These are phyloP conservation scores for Merluccius polli DNA, from an alignment of 2,797 vertebrate genomes.

Conservation along the genomic window DNA sequence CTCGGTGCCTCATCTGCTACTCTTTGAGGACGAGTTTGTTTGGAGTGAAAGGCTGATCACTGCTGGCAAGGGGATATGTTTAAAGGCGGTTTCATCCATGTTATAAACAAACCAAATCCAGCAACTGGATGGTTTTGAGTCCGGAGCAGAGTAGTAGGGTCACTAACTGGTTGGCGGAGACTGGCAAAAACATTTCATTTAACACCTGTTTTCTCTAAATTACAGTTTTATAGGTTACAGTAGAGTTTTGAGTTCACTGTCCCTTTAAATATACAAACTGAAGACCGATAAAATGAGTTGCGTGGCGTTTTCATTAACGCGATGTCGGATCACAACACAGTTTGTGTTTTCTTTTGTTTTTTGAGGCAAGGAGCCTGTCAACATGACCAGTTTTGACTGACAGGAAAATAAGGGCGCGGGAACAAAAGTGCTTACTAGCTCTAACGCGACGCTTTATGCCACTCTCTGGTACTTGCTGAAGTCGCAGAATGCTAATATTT, in stretches of 20 bases:
- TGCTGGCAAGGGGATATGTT: background rate
- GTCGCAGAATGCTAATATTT: slow-evolving; percentile 5
- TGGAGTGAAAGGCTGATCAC: background rate
- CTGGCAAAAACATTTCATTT: no score
- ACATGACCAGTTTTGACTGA: background rate
- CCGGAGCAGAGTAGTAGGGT: no score
- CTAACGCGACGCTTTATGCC: background rate
- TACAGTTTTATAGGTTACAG: background rate
- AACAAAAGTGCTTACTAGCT: background rate
- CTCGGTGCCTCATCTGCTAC: background rate
- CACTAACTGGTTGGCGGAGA: no score
- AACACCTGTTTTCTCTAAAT: no score
- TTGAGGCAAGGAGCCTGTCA: background rate
- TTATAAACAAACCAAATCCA: background rate
- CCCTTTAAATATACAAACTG: background rate
- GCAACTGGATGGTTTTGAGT: background rate
- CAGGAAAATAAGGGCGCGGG: background rate
- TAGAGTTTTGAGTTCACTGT: background rate
- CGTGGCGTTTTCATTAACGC: background rate
- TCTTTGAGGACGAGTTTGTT: background rate
- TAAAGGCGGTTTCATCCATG: background rate
- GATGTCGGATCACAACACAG: background rate
- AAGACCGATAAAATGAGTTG: background rate
- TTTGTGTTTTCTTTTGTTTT: background rate
- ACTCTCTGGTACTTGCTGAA: background rate